Base-by-base conservation (phyloP, 2,797 vertebrate species). In the Gadopsis marmoratus region DNA sequence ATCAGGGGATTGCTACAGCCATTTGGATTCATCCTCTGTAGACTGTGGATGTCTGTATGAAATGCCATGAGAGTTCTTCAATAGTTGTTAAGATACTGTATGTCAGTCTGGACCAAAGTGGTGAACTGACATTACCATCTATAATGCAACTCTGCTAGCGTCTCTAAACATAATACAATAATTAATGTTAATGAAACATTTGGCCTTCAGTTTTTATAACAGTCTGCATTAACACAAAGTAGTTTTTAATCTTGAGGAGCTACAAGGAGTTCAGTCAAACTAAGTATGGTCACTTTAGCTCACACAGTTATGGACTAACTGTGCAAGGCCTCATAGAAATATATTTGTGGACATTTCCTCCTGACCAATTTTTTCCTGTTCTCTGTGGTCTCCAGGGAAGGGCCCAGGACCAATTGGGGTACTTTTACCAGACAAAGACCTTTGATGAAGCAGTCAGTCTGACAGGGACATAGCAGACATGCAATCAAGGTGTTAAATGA, bases 401-500 rank as follows among this genome's bases (percentile, higher is more conserved):
- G 17, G 12, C 14, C 48, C 29, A 7, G 43, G 60, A 74, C 78
- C 74, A 83, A 85, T 89, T 82, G 76, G 75, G 63, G 56, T 75
- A 54, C 79, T 83, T 23, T 51, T 58, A 70, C 64, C 89, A 89
- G 84, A 91, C 89, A 90, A 91, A 91, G 88, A 71, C 58, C 58
- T 76, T 58, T 86, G 89, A 92, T 90, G 83, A 85, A 94, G 85
- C 81, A 90, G 89, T 91, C 84, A 75, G 78, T 83, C 81, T 88
- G 91, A 91, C 88, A 87, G 82, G 76, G 84, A 90, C 85, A 86
- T 86, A 86, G 89, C 89, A 92, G 89, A 86, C 87, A 67, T 82
- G 91, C 89, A 93, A 94, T 94, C 93, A 86, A 92, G 90, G 88
- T 93, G 91, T 89, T 90, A 87, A 92, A 93, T 91, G 88, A 93